A percentile compares a stretch with the other conserved stretches of the same genome.
Conservation (phyloP, 2,888 invertebrate genomes). For the Mimas tiliae region DNA sequence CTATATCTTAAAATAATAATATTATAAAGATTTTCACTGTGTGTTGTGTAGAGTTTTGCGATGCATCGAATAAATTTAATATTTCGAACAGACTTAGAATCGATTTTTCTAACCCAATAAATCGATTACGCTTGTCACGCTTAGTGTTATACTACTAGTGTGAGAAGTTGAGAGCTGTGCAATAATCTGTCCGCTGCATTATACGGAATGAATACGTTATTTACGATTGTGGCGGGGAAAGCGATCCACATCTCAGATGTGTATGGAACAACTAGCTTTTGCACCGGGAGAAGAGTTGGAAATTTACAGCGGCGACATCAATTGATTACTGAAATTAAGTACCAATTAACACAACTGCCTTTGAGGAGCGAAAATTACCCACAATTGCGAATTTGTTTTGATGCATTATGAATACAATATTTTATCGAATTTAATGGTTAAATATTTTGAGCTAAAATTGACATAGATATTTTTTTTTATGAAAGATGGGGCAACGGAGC, state of each 20-base stretch:
- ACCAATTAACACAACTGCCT: background rate
- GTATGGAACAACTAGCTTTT: background rate
- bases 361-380: no score
- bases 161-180: background rate
- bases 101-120: background rate
- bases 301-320: conserved; percentile 13
- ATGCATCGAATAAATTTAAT: background rate
- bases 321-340: background rate
- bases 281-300: conserved; percentile 4
- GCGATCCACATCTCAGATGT: conserved; percentile 42
- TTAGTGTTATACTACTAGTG: background rate
- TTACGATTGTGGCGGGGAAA: conserved; percentile 70
- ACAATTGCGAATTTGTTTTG: no score
- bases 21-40: no score
- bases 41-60: background rate
- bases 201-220: conserved; percentile 70
- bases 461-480: no score
- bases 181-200: conserved; percentile 41
- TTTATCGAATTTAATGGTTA: no score
- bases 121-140: background rate
- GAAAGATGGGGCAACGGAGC: no score
- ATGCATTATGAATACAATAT: no score
- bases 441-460: no score
- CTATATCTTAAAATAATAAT: no score
- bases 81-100: background rate